Conservation (phyloP, 2,113 vertebrate genomes). For the pig (Sus scrofa) region T2T-Sscrofa CM000824.6:210107001-210107500, state of each 20-base stretch:
- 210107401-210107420: neutral
- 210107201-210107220: neutral
- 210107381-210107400: neutral
- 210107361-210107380: neutral
- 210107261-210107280: neutral
- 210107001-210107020: too few relatives aligned
- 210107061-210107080: too few relatives aligned
- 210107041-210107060: too few relatives aligned
- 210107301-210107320: slow-evolving; percentile 30
- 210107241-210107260: neutral
- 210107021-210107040: too few relatives aligned
- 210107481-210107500: neutral
- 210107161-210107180: neutral
- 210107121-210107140: neutral
- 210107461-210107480: neutral
- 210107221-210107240: neutral
- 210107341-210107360: neutral
- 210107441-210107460: neutral
- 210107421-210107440: neutral
- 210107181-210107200: neutral
- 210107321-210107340: neutral
- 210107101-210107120: too few relatives aligned
- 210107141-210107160: neutral
- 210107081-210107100: too few relatives aligned
- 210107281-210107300: neutral